Evolutionary conservation across 2,113 vertebrate species (phyloP).

Genomic region (Heloderma charlesbogerti): DNA sequence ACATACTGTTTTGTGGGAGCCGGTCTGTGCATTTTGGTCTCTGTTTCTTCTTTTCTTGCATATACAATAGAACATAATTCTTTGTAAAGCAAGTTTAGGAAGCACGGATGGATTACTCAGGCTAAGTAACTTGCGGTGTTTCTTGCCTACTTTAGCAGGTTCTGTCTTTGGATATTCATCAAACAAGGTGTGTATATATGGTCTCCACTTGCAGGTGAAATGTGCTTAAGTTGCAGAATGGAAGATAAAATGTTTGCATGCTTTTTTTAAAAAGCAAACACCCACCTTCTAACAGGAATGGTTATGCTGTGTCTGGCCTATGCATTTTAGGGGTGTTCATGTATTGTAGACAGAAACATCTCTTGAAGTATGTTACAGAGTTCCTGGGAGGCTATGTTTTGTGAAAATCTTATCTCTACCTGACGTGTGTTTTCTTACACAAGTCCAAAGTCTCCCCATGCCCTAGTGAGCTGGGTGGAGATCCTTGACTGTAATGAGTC

Average conservation of each 20-base stretch:
- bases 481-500: too few species aligned
- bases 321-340: not conserved
- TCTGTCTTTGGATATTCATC: not conserved
- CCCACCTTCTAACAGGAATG: not conserved
- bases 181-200: not conserved
- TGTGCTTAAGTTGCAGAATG: not conserved
- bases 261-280: not conserved
- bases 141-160: not conserved
- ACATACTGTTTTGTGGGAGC: not conserved
- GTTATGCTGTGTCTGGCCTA: not conserved
- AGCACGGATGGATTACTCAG: not conserved
- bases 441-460: not conserved
- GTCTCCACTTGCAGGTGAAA: not conserved
- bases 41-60: not conserved
- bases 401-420: not conserved
- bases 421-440: not conserved
- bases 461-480: slow-evolving; percentile 1
- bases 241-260: not conserved
- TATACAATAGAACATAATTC: not conserved
- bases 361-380: not conserved
- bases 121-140: too few species aligned
- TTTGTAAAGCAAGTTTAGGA: not conserved
- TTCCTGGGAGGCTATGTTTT: not conserved
- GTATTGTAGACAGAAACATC: too few species aligned
- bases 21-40: not conserved